Conservation (phyloP, 2,113 vertebrate species). For the Leptosomus discolor region DNA sequence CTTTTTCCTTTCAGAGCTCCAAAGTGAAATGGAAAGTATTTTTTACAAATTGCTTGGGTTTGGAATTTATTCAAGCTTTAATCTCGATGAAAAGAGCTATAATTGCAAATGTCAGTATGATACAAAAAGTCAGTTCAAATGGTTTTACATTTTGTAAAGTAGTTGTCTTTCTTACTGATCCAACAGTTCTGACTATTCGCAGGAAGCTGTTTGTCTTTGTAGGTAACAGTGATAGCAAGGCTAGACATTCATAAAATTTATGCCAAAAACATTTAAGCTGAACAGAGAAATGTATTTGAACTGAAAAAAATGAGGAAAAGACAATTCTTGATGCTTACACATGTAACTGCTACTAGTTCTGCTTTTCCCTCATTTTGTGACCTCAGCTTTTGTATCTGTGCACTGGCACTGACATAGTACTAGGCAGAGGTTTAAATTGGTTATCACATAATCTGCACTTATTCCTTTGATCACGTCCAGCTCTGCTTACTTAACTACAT, state of each 20-base stretch:
- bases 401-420: background rate
- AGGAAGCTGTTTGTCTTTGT: background rate
- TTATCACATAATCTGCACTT: background rate
- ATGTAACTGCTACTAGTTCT: background rate
- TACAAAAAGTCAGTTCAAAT: background rate
- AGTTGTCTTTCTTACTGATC: background rate
- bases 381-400: background rate
- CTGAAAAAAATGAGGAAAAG: background rate
- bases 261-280: background rate
- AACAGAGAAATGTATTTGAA: background rate
- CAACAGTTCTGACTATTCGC: background rate
- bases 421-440: background rate
- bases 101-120: background rate
- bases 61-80: background rate
- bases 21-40: background rate
- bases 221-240: background rate
- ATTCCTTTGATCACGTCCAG: background rate
- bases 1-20: background rate
- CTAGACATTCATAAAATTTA: background rate
- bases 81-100: background rate
- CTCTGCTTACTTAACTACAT: background rate
- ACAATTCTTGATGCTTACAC: background rate
- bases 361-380: background rate
- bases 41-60: background rate
- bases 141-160: background rate